Evolutionary conservation across 2,888 invertebrate species (phyloP).

Genomic region (Alentia gelatinosa): DNA sequence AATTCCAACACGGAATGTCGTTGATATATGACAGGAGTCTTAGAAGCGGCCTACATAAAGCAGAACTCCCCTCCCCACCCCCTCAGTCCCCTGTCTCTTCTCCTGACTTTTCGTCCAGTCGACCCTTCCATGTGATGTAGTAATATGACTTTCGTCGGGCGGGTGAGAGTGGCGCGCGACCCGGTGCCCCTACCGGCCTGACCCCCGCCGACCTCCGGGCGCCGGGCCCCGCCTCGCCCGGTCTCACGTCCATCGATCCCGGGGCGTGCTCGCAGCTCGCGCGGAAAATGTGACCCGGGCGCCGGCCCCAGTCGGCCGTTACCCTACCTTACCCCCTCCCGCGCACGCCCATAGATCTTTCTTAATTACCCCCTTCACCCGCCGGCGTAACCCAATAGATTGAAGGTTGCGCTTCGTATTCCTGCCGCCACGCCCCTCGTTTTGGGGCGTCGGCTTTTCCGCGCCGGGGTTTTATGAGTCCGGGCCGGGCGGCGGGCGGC

Average conservation of each 20-base stretch:
- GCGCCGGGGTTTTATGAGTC: too few species aligned
- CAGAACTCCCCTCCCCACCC: neutral
- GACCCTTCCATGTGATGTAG: neutral
- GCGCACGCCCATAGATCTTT: neutral
- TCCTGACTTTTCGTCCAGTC: neutral
- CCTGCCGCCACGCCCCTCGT: neutral
- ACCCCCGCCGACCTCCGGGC: constrained; percentile 35
- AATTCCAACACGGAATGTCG: neutral
- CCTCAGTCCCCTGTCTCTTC: neutral
- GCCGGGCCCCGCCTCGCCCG: neutral
- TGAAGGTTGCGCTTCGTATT: neutral
- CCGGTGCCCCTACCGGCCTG: neutral
- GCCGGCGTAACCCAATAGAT: constrained; percentile 5
- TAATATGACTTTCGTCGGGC: neutral
- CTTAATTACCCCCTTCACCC: neutral
- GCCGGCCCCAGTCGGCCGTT: neutral
- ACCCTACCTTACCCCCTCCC: neutral
- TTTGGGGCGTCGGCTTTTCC: too few species aligned
- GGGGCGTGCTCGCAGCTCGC: neutral
- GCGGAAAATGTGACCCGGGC: constrained; percentile 4
- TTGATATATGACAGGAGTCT: neutral
- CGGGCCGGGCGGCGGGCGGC: too few species aligned
- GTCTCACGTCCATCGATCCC: constrained; percentile 5
- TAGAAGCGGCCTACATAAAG: constrained; percentile 12
- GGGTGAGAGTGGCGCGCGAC: neutral